Conservation (phyloP, 1,140 invertebrate species). For the Anastatus disparis region DNA sequence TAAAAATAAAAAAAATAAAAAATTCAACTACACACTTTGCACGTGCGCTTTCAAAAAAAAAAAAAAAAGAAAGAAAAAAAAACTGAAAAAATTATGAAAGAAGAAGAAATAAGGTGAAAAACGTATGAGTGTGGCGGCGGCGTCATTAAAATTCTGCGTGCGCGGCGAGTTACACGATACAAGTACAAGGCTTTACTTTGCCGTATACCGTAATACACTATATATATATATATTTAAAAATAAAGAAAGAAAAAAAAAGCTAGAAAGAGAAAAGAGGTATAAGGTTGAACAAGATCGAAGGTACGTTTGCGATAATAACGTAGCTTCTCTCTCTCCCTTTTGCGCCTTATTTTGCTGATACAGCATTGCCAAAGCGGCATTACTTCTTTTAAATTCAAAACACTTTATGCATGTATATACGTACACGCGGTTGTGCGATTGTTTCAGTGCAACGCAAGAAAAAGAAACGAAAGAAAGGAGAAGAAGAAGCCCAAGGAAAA, state of each 20-base stretch:
- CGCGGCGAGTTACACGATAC: slow-evolving; percentile 47
- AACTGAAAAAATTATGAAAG: not conserved
- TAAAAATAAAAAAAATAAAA: too few species aligned
- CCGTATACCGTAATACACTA: too few species aligned
- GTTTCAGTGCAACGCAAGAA: too few species aligned
- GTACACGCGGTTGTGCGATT: not conserved
- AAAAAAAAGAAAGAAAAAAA: not conserved
- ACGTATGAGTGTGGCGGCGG: not conserved
- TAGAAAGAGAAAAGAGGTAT: too few species aligned
- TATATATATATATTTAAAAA: too few species aligned
- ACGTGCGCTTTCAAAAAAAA: not conserved
- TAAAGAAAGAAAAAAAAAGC: too few species aligned
- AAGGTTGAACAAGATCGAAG: slow-evolving; percentile 16
- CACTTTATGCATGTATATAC: too few species aligned
- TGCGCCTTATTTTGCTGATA: too few species aligned
- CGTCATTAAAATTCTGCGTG: slow-evolving; percentile 39
- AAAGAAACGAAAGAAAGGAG: not conserved
- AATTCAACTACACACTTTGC: not conserved
- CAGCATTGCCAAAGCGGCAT: too few species aligned
- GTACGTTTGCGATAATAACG: not conserved
- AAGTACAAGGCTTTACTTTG: too few species aligned
- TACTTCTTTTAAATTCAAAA: not conserved
- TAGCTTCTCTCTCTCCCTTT: not conserved
- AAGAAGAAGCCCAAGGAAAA: too few species aligned
- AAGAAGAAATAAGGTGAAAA: not conserved